Evolutionary conservation across 2,888 invertebrate species (phyloP).

Genomic region (Xestoiulus laeticollis): DNA sequence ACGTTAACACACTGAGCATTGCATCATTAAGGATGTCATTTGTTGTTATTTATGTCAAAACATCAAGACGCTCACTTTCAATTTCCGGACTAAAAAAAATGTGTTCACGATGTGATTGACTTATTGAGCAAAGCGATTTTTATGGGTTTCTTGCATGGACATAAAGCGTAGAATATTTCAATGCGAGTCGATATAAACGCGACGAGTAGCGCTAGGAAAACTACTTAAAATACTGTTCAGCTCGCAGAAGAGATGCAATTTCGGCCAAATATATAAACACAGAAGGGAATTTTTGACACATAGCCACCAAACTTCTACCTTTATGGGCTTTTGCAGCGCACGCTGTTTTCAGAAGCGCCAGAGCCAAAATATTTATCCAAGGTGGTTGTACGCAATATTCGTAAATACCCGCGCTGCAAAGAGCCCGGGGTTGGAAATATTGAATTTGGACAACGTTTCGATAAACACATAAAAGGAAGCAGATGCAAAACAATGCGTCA

Average conservation of each 20-base stretch:
- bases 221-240: conserved; percentile 35
- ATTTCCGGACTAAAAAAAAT: conserved; percentile 30
- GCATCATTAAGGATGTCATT: neutral
- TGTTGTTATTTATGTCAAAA: neutral
- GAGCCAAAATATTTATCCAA: conserved; percentile 31
- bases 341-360: neutral
- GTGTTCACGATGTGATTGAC: conserved; percentile 23
- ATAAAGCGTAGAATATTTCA: conserved; percentile 17
- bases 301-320: neutral
- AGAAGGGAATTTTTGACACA: conserved; percentile 15
- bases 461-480: conserved; percentile 30
- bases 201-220: neutral
- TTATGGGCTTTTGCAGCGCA: neutral
- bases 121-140: conserved; percentile 45
- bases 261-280: conserved; percentile 3
- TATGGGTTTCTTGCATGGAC: conserved; percentile 20
- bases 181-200: neutral
- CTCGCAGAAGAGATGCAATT: conserved; percentile 23
- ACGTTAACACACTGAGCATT: neutral
- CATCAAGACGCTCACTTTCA: conserved; percentile 12
- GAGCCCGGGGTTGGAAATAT: neutral
- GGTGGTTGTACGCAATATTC: conserved; percentile 31
- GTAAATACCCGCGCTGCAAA: neutral
- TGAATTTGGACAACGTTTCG: neutral
- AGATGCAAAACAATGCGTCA: conserved; percentile 8